phyloP scores from a whole-genome alignment of 2,113 vertebrate genomes.

The Pyrgilauda ruficollis region DNA sequence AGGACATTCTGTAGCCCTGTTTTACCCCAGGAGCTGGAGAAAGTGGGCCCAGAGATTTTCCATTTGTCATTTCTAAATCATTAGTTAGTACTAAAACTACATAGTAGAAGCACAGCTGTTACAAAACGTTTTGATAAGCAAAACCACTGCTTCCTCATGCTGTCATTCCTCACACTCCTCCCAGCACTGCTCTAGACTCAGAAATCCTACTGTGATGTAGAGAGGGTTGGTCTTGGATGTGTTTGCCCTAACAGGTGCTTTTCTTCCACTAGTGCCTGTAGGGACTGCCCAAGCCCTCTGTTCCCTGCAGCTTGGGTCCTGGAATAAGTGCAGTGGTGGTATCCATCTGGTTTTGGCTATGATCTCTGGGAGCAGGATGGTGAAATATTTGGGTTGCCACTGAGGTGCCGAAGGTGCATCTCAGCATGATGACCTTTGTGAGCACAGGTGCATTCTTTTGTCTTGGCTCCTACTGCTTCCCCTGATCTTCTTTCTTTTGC shows the following conservation, averaged over 20 bases:
- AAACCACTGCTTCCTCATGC: neutral
- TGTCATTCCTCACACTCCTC: neutral
- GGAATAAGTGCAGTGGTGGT: fast-evolving
- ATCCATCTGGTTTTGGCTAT: neutral
- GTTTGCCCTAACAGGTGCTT: neutral
- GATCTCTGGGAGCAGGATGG: neutral
- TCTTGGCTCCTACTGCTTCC: neutral
- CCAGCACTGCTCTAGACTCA: neutral
- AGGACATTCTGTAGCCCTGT: neutral
- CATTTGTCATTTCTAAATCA: neutral
- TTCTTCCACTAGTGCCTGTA: neutral
- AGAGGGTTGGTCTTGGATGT: neutral
- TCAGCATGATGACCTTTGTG: neutral
- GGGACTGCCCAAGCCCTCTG: neutral
- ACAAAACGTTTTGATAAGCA: neutral
- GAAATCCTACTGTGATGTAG: neutral
- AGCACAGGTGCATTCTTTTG: fast-evolving
- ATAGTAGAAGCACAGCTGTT: neutral
- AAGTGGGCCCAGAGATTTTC: neutral
- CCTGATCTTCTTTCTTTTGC: neutral
- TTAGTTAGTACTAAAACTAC: neutral
- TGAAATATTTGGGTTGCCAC: neutral
- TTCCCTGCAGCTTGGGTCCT: neutral
- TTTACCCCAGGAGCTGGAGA: neutral
- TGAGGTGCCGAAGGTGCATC: neutral